Evolutionary conservation across 92 coral and sea anemone species (phyloP).

Genomic region (Parazoanthus swiftii): DNA sequence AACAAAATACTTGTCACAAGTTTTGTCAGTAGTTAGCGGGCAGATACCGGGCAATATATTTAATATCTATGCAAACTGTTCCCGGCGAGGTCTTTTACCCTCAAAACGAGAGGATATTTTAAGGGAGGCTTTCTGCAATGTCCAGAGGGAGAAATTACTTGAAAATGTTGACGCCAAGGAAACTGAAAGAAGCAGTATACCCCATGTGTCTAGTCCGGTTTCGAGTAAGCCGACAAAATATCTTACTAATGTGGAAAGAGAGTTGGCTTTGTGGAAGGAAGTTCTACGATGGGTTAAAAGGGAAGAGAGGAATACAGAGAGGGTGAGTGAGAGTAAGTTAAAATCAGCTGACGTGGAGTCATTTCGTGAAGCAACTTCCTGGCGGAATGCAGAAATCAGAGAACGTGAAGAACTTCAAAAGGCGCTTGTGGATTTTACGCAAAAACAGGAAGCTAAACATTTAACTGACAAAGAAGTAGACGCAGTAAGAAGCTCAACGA

Average conservation of each 20-base stretch:
- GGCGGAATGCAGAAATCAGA: slow-evolving; percentile 26
- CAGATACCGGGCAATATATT: slow-evolving; percentile 27
- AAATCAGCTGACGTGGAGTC: background rate
- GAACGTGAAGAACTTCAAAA: slow-evolving; percentile 6
- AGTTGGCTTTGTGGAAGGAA: slow-evolving; percentile 26
- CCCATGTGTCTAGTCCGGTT: background rate
- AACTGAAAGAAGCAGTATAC: background rate
- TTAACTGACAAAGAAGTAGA: background rate
- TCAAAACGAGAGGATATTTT: slow-evolving; percentile 36
- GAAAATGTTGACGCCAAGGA: background rate
- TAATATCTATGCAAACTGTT: slow-evolving; percentile 36
- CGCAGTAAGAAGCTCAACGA: too few species aligned
- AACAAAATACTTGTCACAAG: slow-evolving; percentile 31
- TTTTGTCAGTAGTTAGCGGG: slow-evolving; percentile 19
- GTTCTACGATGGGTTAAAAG: slow-evolving; percentile 14
- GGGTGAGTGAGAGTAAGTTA: background rate
- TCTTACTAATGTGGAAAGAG: slow-evolving; percentile 2
- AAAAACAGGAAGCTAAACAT: background rate
- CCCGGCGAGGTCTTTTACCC: slow-evolving; percentile 4
- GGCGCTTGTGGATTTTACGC: background rate
- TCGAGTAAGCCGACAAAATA: background rate
- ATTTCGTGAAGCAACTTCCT: background rate
- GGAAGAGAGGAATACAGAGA: background rate
- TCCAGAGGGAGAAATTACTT: background rate
- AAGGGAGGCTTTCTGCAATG: slow-evolving; percentile 37